phyloP scores from a whole-genome alignment of 2,113 vertebrate genomes.

The Dicaeum eximium region DNA sequence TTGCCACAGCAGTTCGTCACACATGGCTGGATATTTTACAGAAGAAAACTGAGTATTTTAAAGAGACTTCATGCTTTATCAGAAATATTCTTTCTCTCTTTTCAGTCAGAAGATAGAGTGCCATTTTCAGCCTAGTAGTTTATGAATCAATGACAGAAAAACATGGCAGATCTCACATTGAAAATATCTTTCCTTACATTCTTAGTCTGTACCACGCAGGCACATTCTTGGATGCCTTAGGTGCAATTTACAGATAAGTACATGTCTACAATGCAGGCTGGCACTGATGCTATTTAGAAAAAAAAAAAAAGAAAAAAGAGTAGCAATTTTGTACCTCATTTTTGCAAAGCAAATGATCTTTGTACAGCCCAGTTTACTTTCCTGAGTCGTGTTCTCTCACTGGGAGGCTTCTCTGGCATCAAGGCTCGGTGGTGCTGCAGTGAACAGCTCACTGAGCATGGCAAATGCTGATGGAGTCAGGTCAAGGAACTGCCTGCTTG shows the following conservation, averaged over 20 bases:
- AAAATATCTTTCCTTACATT: background rate
- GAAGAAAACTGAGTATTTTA: background rate
- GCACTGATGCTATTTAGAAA: background rate
- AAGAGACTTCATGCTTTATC: background rate
- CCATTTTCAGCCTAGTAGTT: background rate
- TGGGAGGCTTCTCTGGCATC: background rate
- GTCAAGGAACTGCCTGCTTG: background rate
- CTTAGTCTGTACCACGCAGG: background rate
- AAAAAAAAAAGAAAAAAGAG: background rate
- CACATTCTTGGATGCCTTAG: background rate
- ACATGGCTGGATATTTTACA: background rate
- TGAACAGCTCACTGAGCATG: background rate
- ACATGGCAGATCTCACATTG: background rate
- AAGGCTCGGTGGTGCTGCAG: background rate
- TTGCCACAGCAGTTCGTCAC: background rate
- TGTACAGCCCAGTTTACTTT: background rate
- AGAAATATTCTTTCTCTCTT: background rate
- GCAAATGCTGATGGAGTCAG: background rate
- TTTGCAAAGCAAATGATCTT: background rate
- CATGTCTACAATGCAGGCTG: background rate
- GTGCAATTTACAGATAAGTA: background rate
- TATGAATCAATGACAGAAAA: background rate
- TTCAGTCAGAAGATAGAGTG: background rate
- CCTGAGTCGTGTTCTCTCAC: accelerated
- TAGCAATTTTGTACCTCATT: background rate